Evolutionary conservation across 2,797 vertebrate species (phyloP).

Genomic region (Fringilla coelebs): DNA sequence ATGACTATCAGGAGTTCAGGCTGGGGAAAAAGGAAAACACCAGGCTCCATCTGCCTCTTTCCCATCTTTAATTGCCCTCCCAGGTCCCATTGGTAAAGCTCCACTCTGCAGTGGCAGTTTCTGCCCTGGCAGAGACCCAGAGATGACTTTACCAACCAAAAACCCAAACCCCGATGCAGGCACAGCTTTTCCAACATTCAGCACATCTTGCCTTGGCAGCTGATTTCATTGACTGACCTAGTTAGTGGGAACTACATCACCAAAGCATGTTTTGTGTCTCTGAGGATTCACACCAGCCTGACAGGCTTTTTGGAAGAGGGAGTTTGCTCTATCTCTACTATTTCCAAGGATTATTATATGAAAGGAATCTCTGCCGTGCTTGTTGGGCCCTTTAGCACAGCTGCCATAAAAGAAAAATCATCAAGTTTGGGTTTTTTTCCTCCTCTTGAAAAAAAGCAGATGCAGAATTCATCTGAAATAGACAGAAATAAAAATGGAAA

Average conservation of each 20-base stretch:
- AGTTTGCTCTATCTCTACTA: no score
- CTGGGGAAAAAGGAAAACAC: slow-evolving; percentile 23
- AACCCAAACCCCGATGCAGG: background rate
- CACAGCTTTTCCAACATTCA: background rate
- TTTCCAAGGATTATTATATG: no score
- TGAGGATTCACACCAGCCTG: background rate
- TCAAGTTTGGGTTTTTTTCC: fast-evolving
- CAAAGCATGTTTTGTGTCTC: background rate
- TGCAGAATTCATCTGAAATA: background rate
- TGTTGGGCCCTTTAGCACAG: background rate
- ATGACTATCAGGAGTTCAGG: slow-evolving; percentile 83
- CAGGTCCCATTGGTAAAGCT: fast-evolving
- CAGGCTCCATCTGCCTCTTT: background rate
- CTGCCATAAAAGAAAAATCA: background rate
- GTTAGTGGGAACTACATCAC: background rate
- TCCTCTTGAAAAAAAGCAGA: background rate
- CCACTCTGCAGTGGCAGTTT: background rate
- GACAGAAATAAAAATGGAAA: background rate
- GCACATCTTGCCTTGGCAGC: background rate
- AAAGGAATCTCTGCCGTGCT: background rate
- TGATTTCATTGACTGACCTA: background rate
- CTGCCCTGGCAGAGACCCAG: background rate
- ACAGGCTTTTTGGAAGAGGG: no score
- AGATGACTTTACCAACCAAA: background rate
- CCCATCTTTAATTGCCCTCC: background rate